Conservation (phyloP, 1,140 invertebrate species). For the Piezodorus guildinii region DNA sequence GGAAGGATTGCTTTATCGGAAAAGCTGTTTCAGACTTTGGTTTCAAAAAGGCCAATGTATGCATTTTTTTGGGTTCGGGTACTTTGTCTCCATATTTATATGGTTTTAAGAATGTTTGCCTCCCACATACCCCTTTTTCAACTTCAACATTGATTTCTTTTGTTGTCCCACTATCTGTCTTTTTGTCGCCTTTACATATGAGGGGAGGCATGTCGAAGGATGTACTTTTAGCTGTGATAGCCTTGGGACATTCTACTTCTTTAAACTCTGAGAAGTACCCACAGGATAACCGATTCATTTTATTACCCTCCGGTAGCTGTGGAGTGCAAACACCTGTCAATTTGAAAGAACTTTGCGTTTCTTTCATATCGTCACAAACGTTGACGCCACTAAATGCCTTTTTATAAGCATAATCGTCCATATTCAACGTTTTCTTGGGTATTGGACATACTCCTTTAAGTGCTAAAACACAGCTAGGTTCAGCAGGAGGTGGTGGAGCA, state of each 20-base stretch:
- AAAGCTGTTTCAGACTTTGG: too few relatives aligned
- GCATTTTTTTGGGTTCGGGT: neutral
- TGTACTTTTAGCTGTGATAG: neutral
- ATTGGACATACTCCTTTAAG: neutral
- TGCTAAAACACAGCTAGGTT: neutral
- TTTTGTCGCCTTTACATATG: neutral
- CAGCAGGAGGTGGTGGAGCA: neutral
- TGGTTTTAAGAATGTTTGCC: neutral
- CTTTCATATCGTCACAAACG: neutral
- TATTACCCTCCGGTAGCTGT: neutral
- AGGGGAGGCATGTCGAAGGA: neutral
- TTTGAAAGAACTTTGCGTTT: neutral
- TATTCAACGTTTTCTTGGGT: neutral
- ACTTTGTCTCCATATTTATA: neutral
- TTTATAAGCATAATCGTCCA: slow-evolving; percentile 1
- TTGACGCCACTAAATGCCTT: neutral
- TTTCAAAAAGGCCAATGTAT: too few relatives aligned
- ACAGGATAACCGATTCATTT: neutral
- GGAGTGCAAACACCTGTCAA: neutral
- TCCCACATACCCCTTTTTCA: neutral
- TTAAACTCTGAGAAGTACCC: neutral
- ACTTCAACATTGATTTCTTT: neutral
- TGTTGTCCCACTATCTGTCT: neutral
- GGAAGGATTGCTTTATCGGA: too few relatives aligned
- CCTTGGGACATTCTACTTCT: neutral